Evolutionary conservation across 2,888 invertebrate species (phyloP).

Genomic region (Acleris emargana): DNA sequence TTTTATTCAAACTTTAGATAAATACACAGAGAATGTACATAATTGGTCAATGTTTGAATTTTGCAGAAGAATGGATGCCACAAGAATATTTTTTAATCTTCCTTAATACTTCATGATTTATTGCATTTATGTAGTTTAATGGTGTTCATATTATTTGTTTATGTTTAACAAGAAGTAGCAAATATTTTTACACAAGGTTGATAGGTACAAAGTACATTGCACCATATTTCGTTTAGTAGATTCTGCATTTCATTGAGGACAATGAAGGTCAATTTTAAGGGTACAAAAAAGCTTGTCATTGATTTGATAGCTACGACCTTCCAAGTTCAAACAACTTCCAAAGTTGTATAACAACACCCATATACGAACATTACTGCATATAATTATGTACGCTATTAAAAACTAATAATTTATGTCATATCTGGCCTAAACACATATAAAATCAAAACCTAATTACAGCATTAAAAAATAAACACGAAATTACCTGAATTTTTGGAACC

Average conservation of each 20-base stretch:
- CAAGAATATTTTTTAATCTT: no score
- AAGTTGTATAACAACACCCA: slow-evolving; percentile 24
- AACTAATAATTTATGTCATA: background rate
- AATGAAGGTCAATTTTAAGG: slow-evolving; percentile 20
- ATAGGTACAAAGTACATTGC: slow-evolving; percentile 33
- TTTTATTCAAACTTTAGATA: no score
- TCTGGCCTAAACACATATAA: background rate
- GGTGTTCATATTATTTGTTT: background rate
- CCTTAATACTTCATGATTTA: no score
- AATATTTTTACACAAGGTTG: background rate
- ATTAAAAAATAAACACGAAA: slow-evolving; percentile 35
- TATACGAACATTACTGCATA: no score
- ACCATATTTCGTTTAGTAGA: slow-evolving; percentile 10
- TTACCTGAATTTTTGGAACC: slow-evolving; percentile 96
- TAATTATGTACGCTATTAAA: background rate
- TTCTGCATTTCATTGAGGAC: slow-evolving; percentile 15
- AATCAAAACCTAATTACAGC: background rate
- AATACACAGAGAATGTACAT: no score
- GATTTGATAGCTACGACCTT: slow-evolving; percentile 56
- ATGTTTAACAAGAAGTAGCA: background rate
- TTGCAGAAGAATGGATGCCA: no score
- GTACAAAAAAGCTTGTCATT: slow-evolving; percentile 37
- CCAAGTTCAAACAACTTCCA: slow-evolving; percentile 37
- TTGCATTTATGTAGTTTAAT: background rate
- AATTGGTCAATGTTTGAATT: no score